phyloP scores from a whole-genome alignment of 2,888 invertebrate genomes.

The Lepidochrysops patricia region DNA sequence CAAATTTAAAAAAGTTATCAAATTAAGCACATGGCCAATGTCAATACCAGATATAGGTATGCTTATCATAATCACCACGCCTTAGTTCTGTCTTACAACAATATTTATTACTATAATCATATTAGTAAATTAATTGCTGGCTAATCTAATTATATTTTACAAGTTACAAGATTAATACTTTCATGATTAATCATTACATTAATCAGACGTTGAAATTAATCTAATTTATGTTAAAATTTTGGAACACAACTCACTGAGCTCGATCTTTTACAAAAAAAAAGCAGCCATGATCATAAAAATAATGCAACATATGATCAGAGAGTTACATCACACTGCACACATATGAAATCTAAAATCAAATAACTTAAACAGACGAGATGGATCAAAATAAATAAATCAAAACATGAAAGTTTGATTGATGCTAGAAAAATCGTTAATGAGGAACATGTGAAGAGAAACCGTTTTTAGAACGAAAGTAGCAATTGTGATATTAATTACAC shows the following conservation, averaged over 20 bases:
- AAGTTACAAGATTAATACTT: background rate
- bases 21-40: background rate
- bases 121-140: background rate
- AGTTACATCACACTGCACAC: too few species aligned
- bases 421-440: background rate
- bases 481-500: constrained; percentile 7
- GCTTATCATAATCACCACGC: background rate
- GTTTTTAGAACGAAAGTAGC: background rate
- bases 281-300: too few species aligned
- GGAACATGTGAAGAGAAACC: constrained; percentile 6
- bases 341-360: background rate
- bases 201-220: background rate
- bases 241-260: background rate
- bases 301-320: too few species aligned
- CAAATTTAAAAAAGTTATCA: background rate
- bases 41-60: background rate
- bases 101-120: background rate
- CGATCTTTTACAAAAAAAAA: too few species aligned
- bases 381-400: background rate
- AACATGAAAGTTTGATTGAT: constrained; percentile 7
- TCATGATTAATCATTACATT: background rate
- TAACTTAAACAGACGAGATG: background rate
- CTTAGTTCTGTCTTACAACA: background rate
- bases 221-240: background rate
- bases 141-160: background rate